Evolutionary conservation across 2,888 invertebrate species (phyloP).

Genomic region (Colostygia pectinataria): DNA sequence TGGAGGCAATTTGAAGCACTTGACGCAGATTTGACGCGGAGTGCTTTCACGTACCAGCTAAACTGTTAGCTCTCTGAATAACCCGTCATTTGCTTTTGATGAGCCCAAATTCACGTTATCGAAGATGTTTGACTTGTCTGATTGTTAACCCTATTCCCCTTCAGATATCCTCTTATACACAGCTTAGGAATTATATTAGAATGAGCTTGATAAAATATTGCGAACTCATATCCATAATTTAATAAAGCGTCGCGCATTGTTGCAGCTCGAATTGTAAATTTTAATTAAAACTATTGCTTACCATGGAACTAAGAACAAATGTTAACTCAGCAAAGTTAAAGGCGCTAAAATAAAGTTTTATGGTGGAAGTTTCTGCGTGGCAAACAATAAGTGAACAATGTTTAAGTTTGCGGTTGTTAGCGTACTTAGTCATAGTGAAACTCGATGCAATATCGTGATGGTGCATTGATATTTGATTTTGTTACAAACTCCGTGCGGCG

Average conservation of each 20-base stretch:
- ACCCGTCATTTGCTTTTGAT: constrained; percentile 65
- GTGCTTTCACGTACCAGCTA: constrained; percentile 60
- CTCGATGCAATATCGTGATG: constrained; percentile 17
- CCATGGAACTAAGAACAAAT: constrained; percentile 46
- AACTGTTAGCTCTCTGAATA: constrained; percentile 65
- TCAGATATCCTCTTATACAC: constrained; percentile 32
- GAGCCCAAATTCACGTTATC: constrained; percentile 57
- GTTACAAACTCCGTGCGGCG: background rate
- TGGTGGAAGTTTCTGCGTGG: constrained; percentile 56
- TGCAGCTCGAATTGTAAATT: constrained; percentile 35
- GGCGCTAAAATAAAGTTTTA: constrained; percentile 61
- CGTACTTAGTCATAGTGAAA: constrained; percentile 42
- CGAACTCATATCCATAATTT: constrained; percentile 17
- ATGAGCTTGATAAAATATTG: constrained; percentile 9
- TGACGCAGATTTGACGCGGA: constrained; percentile 67
- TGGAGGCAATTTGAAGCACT: constrained; percentile 64
- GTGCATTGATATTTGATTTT: constrained; percentile 5
- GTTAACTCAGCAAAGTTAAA: constrained; percentile 49
- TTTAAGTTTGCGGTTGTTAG: constrained; percentile 51
- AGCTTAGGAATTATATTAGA: constrained; percentile 27
- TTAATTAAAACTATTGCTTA: constrained; percentile 51
- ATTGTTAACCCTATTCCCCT: constrained; percentile 37
- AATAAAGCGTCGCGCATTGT: constrained; percentile 22
- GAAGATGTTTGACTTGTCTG: constrained; percentile 49
- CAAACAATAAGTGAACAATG: constrained; percentile 59